Percentiles rank a stretch among this genome's conserved stretches.
These are phyloP conservation scores for Drosophila dunni DNA, from an alignment of 1,140 invertebrate species.

Conservation along the genomic window DNA sequence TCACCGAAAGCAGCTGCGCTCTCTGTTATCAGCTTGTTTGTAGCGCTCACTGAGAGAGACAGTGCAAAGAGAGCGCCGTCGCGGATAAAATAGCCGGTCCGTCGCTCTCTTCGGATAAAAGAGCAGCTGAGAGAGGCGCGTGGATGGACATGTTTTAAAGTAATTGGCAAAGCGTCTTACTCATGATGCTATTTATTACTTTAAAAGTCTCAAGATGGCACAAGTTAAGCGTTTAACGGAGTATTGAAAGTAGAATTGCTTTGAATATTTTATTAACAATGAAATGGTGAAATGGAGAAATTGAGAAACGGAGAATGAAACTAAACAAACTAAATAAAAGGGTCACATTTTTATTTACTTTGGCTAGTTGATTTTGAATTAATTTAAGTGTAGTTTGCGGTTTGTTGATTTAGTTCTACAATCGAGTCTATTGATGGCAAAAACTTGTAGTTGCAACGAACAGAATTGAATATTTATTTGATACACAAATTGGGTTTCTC, in stretches of 20 bases:
- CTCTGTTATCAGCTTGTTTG: conserved; percentile 2
- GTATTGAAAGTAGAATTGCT: conserved; percentile 9
- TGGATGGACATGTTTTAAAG: conserved; percentile 1
- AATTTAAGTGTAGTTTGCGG: conserved; percentile 3
- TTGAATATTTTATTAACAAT: conserved; percentile 22
- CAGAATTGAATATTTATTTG: neutral
- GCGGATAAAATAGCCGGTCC: conserved; percentile 35
- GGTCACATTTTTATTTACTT: conserved; percentile 32
- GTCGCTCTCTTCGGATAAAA: conserved; percentile 18
- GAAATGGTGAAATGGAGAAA: neutral
- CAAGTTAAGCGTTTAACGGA: conserved; percentile 1
- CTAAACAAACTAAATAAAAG: neutral
- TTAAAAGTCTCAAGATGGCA: conserved; percentile 1
- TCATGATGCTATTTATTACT: conserved; percentile 3
- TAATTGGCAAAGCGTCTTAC: conserved; percentile 11
- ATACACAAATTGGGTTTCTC: neutral
- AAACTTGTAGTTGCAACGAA: neutral
- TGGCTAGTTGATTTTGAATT: conserved; percentile 18
- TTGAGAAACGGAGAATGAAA: conserved; percentile 8
- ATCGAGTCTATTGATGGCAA: neutral
- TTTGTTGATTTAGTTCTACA: conserved; percentile 39
- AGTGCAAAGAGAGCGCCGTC: conserved; percentile 15
- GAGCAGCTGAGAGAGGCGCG: neutral
- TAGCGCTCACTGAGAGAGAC: neutral
- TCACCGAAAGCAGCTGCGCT: neutral